phyloP scores from a whole-genome alignment of 2,888 invertebrate genomes.

The Noctua janthina region DNA sequence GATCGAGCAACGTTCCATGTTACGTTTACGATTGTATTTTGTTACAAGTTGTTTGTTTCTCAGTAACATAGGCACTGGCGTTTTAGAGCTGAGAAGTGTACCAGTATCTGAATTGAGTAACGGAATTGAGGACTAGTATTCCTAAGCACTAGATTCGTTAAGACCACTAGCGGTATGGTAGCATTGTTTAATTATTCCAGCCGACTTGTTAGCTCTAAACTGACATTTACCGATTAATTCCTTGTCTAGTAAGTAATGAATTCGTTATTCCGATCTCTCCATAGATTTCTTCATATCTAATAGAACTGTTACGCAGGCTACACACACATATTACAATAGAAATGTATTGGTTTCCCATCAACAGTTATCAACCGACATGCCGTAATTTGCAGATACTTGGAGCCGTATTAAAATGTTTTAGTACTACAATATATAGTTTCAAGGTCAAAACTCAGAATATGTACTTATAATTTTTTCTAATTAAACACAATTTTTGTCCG shows the following conservation, averaged over 20 bases:
- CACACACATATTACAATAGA: conserved; percentile 89
- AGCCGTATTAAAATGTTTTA: conserved; percentile 84
- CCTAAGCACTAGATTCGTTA: conserved; percentile 56
- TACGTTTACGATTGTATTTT: conserved; percentile 86
- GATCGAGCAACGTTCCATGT: conserved; percentile 87
- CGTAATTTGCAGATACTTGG: conserved; percentile 89
- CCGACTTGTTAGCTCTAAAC: conserved; percentile 80
- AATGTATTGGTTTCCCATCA: conserved; percentile 88
- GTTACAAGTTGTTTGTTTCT: conserved; percentile 88
- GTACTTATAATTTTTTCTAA: conserved; percentile 68
- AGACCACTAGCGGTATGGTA: conserved; percentile 44
- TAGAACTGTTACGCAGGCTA: conserved; percentile 88
- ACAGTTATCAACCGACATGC: conserved; percentile 88
- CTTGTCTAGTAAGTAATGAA: conserved; percentile 89
- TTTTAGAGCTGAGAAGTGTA: conserved; percentile 80
- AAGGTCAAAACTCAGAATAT: conserved; percentile 75
- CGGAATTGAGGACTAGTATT: conserved; percentile 80
- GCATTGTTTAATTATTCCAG: conserved; percentile 37
- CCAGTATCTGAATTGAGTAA: conserved; percentile 75
- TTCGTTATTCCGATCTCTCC: conserved; percentile 89
- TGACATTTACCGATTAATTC: conserved; percentile 80
- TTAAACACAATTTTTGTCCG: conserved; percentile 78
- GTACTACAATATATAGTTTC: conserved; percentile 77
- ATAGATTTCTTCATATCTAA: conserved; percentile 87
- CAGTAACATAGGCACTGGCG: conserved; percentile 78